Base-by-base conservation (phyloP, 2,797 vertebrate species). In the Anomalospiza imberbis region DNA sequence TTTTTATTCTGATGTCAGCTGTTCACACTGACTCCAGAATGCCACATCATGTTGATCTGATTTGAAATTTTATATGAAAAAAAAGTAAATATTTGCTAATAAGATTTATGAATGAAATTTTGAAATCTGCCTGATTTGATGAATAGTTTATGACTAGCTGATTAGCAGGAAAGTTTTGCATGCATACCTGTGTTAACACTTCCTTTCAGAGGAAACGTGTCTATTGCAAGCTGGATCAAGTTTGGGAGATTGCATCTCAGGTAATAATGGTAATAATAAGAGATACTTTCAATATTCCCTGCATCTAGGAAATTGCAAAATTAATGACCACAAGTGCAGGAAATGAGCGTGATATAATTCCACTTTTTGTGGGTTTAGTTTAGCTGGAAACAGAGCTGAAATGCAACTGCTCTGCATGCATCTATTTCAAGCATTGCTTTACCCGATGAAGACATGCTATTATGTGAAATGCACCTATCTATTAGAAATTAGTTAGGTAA, bases 161-260 rank as follows among this genome's bases (percentile, higher is more conserved):
- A 88, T 85, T 29, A 79, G 38, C 32, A 88, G 71, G n/a, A n/a
- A 45, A 62, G 48, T 62, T 91, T 85, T 82, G 48, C 45, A 74
- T 66, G 45, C 63, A 53, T 62, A 44, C 75, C n/a, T 86, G 22
- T 34, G 34, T 75, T 82, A 93, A 36, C 51, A 54, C 36, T 94
- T 70, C 58, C 83, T 94, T 90, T 79, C 81, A 89, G 84, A 78
- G 68, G 28, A 93, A 62, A 81, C 8, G 3, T 71, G 85, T 82
- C 89, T 95, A 18, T 76, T 89, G 92, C 95, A 96, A 96, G 94
- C 72, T 96, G 91, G 90, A 78, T 95, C 95, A 95, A 53, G 92
- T 96, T 68, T 62, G 66, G 67, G 63, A 94, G 93, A 86, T 78
- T 57, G 60, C 62, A 96, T 92, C 87, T 92, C 38, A 16, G 81